Evolutionary conservation across 2,113 vertebrate species (phyloP).

Genomic region (human): GRCh38 chr1:63143501-63144000

Average conservation of each 20-base stretch:
- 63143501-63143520: not conserved
- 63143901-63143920: not conserved
- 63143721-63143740: not conserved
- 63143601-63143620: not conserved
- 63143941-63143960: not conserved
- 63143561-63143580: slow-evolving; percentile 14
- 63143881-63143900: not conserved
- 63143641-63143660: not conserved
- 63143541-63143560: not conserved
- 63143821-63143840: not conserved
- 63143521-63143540: not conserved
- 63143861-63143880: not conserved
- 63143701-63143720: not conserved
- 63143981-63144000: not conserved
- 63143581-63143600: too few species aligned
- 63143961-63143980: not conserved
- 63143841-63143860: not conserved
- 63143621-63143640: not conserved
- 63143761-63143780: not conserved
- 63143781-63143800: not conserved
- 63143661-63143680: not conserved
- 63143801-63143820: not conserved
- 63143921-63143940: not conserved
- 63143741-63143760: not conserved
- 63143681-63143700: not conserved